These are phyloP conservation scores for Nymphalis c-album DNA, from an alignment of 2,888 invertebrate genomes.

Conservation along the genomic window DNA sequence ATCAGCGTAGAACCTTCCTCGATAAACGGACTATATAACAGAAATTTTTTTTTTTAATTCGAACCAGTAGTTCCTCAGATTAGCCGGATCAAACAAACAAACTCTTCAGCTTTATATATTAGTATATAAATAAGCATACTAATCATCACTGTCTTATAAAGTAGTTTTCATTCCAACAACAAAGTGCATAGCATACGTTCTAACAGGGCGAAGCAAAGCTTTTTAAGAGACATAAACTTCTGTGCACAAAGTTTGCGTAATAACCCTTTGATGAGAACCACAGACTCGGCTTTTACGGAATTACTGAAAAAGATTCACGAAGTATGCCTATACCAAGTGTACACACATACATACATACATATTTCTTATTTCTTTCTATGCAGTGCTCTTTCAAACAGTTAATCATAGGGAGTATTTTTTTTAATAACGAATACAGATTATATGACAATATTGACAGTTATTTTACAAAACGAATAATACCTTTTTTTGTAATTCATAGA, in stretches of 20 bases:
- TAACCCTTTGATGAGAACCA: constrained; percentile 31
- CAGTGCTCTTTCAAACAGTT: constrained; percentile 11
- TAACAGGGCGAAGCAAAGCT: constrained; percentile 29
- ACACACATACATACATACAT: constrained; percentile 15
- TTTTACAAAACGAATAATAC: too few relatives aligned
- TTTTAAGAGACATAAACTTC: constrained; percentile 34
- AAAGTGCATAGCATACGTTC: constrained; percentile 12
- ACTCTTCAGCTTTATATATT: too few relatives aligned
- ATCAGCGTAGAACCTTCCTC: too few relatives aligned
- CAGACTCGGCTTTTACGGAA: constrained; percentile 39
- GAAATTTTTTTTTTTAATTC: too few relatives aligned
- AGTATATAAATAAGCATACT: background rate
- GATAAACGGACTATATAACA: too few relatives aligned
- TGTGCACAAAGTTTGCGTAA: constrained; percentile 37
- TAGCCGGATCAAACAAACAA: too few relatives aligned
- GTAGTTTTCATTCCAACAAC: constrained; percentile 8
- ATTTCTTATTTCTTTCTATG: constrained; percentile 12
- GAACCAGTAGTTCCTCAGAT: too few relatives aligned
- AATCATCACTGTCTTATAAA: background rate
- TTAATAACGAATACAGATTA: background rate
- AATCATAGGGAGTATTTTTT: background rate
- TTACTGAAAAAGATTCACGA: constrained; percentile 35
- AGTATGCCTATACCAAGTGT: constrained; percentile 10
- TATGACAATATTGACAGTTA: too few relatives aligned
- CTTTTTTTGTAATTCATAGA: too few relatives aligned